Percentiles rank a stretch among this genome's conserved stretches.
These are phyloP conservation scores for Dryoscopus gambensis DNA, from an alignment of 2,113 vertebrate species.

Conservation along the genomic window DNA sequence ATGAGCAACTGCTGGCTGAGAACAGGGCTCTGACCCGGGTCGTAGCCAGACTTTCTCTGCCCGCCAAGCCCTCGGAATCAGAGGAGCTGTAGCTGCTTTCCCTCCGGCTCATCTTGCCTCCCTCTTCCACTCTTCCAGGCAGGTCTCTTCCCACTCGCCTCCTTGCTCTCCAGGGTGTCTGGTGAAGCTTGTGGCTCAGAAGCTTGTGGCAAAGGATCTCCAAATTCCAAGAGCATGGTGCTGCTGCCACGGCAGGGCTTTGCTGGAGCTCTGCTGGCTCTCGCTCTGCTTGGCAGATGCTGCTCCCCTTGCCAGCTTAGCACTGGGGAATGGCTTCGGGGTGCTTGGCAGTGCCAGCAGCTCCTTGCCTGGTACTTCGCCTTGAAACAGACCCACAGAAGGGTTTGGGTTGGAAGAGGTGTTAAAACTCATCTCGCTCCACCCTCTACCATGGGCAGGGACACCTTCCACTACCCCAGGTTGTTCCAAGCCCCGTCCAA, in stretches of 20 bases:
- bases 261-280: background rate
- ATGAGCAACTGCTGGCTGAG: conserved; percentile 88
- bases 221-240: background rate
- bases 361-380: background rate
- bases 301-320: background rate
- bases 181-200: background rate
- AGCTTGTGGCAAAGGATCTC: background rate
- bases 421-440: background rate
- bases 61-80: conserved; percentile 81
- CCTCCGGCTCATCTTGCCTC: conserved; percentile 69
- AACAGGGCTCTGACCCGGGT: conserved; percentile 93
- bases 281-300: background rate
- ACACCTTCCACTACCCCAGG: background rate
- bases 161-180: background rate
- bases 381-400: background rate
- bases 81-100: conserved; percentile 86
- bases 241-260: background rate
- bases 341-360: background rate
- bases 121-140: conserved; percentile 70
- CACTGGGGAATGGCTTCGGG: background rate
- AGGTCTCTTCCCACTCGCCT: conserved; percentile 43
- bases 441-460: background rate
- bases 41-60: conserved; percentile 85
- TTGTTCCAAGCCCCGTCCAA: fast-evolving
- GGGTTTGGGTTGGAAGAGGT: background rate